Base-by-base conservation (phyloP, 1,140 invertebrate genomes). In the Euwallacea similis region DNA sequence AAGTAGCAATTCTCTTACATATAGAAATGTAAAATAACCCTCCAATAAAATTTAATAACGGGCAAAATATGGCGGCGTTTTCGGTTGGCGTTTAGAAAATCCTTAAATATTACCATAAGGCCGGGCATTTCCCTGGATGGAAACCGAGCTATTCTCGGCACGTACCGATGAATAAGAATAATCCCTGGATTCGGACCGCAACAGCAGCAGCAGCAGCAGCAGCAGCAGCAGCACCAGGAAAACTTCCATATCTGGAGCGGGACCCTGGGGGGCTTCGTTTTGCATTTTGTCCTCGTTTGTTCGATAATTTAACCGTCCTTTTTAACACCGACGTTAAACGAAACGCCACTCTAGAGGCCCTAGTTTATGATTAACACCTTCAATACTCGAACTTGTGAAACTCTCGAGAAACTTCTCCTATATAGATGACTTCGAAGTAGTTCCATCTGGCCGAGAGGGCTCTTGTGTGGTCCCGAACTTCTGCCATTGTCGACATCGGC, bases 111-210 rank as follows among this genome's bases (percentile, higher is more conserved):
- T 62, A 44, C 60, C 33, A 43, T 42, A 50, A 50, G 46, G 21
- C 21, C 21, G 13, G 13, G 41, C 60, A 43, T 44, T 62, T 44
- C 46, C n/a, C 60, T 42, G 21, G 33, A 42, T 44, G 16, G 42
- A n/a, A 44, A 50, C 46, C 46, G 46, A 50, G 46, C 13, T 50
- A 66, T 66, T 66, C 65, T 50, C 65, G 53, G 15, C 65, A 66
- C 65, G 65, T 66, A 15, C 41, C 47, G 53, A 66, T 56, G 53
- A 66, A 66, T 58, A 66, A 55, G 65, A 66, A 66, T 66, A 66
- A 66, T 66, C 41, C 65, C 46, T 50, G 54, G 54, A 56, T 56
- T 56, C 54, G 54, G 54, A 56, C 54, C 54, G 54, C 9, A 10
- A 10, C 9, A 10, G 13, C 9, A 10, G 13, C 9, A 10, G 13